A percentile compares a stretch with the other conserved stretches of the same genome.
phyloP scores from a whole-genome alignment of 2,888 invertebrate species.

The Drosophila mulleri region DNA sequence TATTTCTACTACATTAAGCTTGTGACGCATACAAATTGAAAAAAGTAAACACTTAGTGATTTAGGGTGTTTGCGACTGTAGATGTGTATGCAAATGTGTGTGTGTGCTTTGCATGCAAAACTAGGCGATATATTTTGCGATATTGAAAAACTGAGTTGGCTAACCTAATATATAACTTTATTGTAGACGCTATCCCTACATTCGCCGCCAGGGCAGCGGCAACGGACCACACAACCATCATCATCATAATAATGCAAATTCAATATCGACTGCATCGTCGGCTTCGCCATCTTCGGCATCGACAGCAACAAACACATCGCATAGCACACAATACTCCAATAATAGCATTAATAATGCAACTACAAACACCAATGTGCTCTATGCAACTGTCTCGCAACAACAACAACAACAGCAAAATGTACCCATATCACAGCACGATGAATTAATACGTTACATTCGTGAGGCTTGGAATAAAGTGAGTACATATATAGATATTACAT shows the following conservation, averaged over 20 bases:
- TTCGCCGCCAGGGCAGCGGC: slow-evolving; percentile 82
- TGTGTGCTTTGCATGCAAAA: slow-evolving; percentile 18
- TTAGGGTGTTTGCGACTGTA: slow-evolving; percentile 11
- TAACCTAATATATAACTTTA: slow-evolving; percentile 10
- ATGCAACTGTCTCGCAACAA: slow-evolving; percentile 50
- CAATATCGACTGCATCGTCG: slow-evolving; percentile 54
- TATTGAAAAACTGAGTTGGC: slow-evolving; percentile 18
- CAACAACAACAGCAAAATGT: slow-evolving; percentile 58
- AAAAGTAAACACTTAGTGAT: slow-evolving; percentile 51
- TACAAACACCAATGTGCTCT: slow-evolving; percentile 51
- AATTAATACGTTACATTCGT: slow-evolving; percentile 91
- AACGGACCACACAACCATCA: slow-evolving; percentile 74
- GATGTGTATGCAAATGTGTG: background rate
- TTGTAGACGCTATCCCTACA: slow-evolving; percentile 81
- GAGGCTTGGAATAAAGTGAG: slow-evolving; percentile 91
- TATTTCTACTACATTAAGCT: slow-evolving; percentile 16
- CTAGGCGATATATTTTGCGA: slow-evolving; percentile 28
- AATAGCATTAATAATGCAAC: slow-evolving; percentile 68
- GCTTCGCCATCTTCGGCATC: slow-evolving; percentile 69
- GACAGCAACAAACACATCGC: slow-evolving; percentile 45
- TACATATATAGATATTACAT: background rate
- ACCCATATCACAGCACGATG: slow-evolving; percentile 88
- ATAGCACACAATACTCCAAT: slow-evolving; percentile 69
- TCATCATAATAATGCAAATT: slow-evolving; percentile 73
- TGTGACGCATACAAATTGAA: slow-evolving; percentile 56